Conservation (phyloP, 92 coral and sea anemone genomes). For the Bergia puertoricense region DNA sequence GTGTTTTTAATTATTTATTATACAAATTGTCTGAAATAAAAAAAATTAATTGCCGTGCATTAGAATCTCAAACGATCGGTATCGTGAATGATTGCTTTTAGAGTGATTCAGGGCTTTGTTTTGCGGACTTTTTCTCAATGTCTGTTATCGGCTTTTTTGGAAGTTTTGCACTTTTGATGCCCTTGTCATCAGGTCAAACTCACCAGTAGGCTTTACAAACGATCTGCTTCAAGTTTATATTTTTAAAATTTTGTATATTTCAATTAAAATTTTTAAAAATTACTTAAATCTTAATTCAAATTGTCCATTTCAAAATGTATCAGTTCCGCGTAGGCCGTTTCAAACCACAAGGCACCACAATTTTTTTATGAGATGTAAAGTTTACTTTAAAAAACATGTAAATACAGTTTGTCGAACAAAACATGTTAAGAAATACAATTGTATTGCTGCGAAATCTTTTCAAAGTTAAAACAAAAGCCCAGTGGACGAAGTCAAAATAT, state of each 20-base stretch:
- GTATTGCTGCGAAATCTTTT: neutral
- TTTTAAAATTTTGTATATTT: no score
- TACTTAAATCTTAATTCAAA: neutral
- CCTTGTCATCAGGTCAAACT: neutral
- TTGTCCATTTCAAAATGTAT: neutral
- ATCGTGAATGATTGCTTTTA: conserved; percentile 1
- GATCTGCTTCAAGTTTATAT: no score
- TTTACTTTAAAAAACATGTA: no score
- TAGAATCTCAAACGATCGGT: conserved; percentile 4
- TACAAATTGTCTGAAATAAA: conserved; percentile 35
- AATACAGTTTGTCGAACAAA: neutral
- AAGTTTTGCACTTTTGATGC: neutral
- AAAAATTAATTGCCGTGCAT: conserved; percentile 29
- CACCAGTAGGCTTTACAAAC: neutral
- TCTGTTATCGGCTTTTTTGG: neutral
- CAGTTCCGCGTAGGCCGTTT: neutral
- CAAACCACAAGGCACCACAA: neutral
- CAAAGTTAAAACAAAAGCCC: neutral
- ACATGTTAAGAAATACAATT: neutral
- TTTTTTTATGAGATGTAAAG: neutral
- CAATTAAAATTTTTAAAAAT: no score
- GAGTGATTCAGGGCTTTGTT: neutral
- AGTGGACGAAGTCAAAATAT: neutral
- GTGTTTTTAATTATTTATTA: neutral
- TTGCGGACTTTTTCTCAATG: neutral